phyloP scores from a whole-genome alignment of 2,113 vertebrate genomes.

The Eublepharis macularius region DNA sequence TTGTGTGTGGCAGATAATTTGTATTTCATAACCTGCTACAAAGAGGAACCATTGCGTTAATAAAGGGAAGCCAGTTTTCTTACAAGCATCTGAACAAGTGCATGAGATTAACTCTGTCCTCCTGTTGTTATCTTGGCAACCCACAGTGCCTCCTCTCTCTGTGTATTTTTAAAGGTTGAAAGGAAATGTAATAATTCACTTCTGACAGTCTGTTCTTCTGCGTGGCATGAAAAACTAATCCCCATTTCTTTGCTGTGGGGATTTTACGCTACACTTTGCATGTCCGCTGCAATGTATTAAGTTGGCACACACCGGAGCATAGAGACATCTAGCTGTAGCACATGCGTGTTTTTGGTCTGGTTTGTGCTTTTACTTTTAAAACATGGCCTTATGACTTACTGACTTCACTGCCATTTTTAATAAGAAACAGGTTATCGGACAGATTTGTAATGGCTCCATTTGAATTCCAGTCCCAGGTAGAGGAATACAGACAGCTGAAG shows the following conservation, averaged over 20 bases:
- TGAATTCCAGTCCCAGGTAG: conserved; percentile 85
- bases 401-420: background rate
- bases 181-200: conserved; percentile 51
- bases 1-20: background rate
- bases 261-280: conserved; percentile 69
- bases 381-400: background rate
- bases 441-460: conserved; percentile 28
- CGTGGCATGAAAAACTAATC: conserved; percentile 69
- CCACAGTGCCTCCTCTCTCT: background rate
- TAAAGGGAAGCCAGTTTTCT: background rate
- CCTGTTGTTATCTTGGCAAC: background rate
- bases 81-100: background rate
- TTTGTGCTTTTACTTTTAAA: conserved; percentile 23
- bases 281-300: conserved; percentile 62
- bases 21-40: background rate
- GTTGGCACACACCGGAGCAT: conserved; percentile 38
- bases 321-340: conserved; percentile 46
- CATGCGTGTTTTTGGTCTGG: conserved; percentile 20
- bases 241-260: conserved; percentile 47
- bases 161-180: conserved; percentile 35
- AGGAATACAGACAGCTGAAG: conserved; percentile 90
- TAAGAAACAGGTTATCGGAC: conserved; percentile 8
- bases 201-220: conserved; percentile 59
- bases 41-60: background rate
- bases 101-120: background rate